These are phyloP conservation scores for Polyommatus icarus DNA, from an alignment of 2,888 invertebrate genomes.

Conservation along the genomic window DNA sequence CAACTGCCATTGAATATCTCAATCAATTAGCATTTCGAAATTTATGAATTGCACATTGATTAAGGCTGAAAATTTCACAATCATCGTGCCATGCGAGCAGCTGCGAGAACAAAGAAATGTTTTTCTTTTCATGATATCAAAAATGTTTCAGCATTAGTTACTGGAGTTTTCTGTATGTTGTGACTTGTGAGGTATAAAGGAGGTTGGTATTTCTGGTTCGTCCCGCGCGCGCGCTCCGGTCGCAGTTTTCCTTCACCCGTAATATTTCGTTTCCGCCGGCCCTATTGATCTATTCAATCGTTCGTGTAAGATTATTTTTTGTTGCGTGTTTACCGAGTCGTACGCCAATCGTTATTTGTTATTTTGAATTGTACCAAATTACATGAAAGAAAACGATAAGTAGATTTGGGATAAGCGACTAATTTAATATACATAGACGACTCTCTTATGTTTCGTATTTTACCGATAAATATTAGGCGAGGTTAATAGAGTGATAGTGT, in stretches of 20 bases:
- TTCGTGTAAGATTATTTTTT: conserved; percentile 52
- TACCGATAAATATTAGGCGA: not conserved
- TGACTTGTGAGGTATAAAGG: not conserved
- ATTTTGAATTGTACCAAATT: conserved; percentile 27
- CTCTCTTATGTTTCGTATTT: not conserved
- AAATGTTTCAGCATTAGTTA: not conserved
- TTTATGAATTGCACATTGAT: not conserved
- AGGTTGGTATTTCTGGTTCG: conserved; percentile 4
- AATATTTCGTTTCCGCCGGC: conserved; percentile 33
- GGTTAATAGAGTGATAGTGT: not conserved
- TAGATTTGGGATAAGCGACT: conserved; percentile 6
- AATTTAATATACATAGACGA: conserved; percentile 14
- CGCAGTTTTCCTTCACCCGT: conserved; percentile 48
- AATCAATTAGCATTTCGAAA: conserved; percentile 10
- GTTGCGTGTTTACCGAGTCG: conserved; percentile 40
- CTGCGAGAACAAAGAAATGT: not conserved
- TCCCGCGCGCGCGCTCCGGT: conserved; percentile 24
- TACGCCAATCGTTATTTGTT: conserved; percentile 41
- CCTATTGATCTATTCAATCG: conserved; percentile 67
- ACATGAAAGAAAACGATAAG: conserved; percentile 27
- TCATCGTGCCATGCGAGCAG: not conserved
- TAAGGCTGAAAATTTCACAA: not conserved
- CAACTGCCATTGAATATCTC: not conserved
- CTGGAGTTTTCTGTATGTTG: conserved; percentile 7
- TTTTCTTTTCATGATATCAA: not conserved